Evolutionary conservation across 1,140 invertebrate genomes (phyloP), one percentile per base, ranked within the genome.

Genomic region (Drosophila mojavensis): DNA sequence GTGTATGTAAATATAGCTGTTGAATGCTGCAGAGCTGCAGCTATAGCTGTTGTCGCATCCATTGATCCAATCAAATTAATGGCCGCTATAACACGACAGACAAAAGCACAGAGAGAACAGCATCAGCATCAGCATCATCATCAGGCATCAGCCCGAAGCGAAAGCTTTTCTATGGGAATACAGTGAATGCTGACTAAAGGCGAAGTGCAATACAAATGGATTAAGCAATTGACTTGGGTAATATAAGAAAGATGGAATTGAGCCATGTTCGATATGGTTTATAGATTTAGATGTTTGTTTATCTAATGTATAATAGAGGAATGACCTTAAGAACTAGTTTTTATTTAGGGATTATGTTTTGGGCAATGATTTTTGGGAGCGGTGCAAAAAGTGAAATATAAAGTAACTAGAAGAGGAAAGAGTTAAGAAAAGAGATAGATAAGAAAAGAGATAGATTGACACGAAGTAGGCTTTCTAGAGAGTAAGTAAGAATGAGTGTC

Each of bases 21-120:
- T n/a, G n/a, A 45, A 45, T 45, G 15, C 15, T 45, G 15, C 15
- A 45, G 43, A 48, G 43, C 56, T 60, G 63, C 60, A 70, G 79
- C 65, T 70, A 47, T 73, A 51, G 62, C 80, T 75, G 78, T 86
- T 85, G 82, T 85, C 79, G 82, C 79, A 30, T 62, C 75, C 83
- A 79, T 88, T 88, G 76, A 89, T 83, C 83, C 77, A 88, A 89
- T 88, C 84, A 88, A 88, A 88, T 88, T 88, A 78, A 88, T 88
- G 77, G 54, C 60, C 45, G 67, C 83, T 75, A 88, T 88, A 88
- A 88, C 72, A 76, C 79, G 66, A 66, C 60, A 69, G 45, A 36
- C 68, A 59, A 59, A 51, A 86, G 59, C 75, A 76, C 63, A 71
- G 58, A 73, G 62, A 75, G 58, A 54, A 54, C 60, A 41, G 60